A percentile compares a stretch with the other conserved stretches of the same genome.
Evolutionary conservation across 2,888 invertebrate genomes (phyloP).

Genomic region (Dasysyrphus albostriatus): DNA sequence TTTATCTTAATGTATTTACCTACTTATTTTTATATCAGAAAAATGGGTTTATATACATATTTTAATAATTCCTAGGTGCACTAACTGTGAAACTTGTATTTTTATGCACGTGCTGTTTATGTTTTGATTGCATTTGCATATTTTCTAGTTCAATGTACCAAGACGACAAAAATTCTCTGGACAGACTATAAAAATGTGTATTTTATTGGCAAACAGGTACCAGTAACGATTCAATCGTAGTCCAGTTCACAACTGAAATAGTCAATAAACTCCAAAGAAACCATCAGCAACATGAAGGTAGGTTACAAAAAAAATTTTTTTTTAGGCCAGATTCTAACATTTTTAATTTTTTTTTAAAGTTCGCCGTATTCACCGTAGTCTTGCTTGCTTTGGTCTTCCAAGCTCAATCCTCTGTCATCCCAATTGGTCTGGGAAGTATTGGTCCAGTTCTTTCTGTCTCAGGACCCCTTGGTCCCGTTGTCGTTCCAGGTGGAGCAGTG

Average conservation of each 20-base stretch:
- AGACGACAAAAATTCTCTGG: neutral
- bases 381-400: slow-evolving; percentile 58
- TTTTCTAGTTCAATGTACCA: neutral
- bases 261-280: slow-evolving; percentile 22
- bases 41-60: neutral
- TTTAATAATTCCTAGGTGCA: neutral
- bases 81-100: slow-evolving; percentile 5
- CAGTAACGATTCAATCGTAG: slow-evolving; percentile 33
- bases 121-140: neutral
- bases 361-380: slow-evolving; percentile 70
- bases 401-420: slow-evolving; percentile 56
- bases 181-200: slow-evolving; percentile 28
- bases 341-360: slow-evolving; percentile 45
- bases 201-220: neutral
- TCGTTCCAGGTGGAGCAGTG: slow-evolving; percentile 42
- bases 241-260: slow-evolving; percentile 20
- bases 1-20: neutral
- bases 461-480: slow-evolving; percentile 36
- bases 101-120: neutral
- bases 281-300: slow-evolving; percentile 41
- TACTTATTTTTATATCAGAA: neutral
- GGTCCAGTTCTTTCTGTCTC: slow-evolving; percentile 54
- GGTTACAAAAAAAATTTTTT: neutral
- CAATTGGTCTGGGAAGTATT: slow-evolving; percentile 45
- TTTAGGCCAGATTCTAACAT: neutral